phyloP scores from a whole-genome alignment of 2,888 invertebrate genomes.

The Syrista parreyssii region DNA sequence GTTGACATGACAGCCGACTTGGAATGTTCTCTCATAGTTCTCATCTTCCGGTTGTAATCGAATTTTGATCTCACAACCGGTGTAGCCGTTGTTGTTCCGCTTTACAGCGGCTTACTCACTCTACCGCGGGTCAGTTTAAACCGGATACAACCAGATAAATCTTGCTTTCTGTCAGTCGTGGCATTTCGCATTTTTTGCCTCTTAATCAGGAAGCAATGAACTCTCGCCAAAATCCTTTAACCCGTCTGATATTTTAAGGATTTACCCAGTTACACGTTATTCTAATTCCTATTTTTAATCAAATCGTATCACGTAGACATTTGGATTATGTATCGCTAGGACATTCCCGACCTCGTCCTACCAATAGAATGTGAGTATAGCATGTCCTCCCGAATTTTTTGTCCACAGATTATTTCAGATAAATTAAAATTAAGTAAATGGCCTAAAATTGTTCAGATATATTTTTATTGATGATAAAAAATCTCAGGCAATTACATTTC shows the following conservation, averaged over 20 bases:
- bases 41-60: background rate
- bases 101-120: background rate
- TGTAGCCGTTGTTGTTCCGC: background rate
- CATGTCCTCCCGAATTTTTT: too few species aligned
- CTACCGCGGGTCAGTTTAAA: conserved; percentile 31
- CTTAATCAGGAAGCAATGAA: background rate
- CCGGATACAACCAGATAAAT: conserved; percentile 49
- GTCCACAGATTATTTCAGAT: too few species aligned
- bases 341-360: too few species aligned
- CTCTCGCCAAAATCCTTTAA: background rate
- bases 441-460: too few species aligned
- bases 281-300: background rate
- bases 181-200: background rate
- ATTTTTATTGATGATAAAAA: background rate
- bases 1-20: background rate
- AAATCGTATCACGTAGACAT: too few species aligned
- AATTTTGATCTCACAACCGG: background rate
- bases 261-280: background rate
- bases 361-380: too few species aligned
- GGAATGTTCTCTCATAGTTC: background rate
- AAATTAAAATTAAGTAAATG: too few species aligned
- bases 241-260: background rate
- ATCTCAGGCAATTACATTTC: background rate
- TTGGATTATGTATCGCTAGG: too few species aligned
- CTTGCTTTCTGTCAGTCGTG: conserved; percentile 14